A percentile compares a stretch with the other conserved stretches of the same genome.
These are phyloP conservation scores for Digitonthophagus gazella DNA, from an alignment of 2,888 invertebrate species.

Conservation along the genomic window DNA sequence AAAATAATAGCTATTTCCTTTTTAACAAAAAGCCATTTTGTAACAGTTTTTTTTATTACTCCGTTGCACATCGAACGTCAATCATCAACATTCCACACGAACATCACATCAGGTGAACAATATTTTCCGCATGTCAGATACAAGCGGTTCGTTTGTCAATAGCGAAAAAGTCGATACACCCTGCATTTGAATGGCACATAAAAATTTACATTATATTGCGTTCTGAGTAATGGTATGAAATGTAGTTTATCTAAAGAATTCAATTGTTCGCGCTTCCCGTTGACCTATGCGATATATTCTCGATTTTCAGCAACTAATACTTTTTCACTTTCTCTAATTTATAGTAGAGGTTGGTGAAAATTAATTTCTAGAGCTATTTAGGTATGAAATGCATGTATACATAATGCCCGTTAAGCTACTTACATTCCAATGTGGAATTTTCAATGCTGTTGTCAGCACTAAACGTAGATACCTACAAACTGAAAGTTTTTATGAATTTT, in stretches of 20 bases:
- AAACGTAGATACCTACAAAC: background rate
- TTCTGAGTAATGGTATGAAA: background rate
- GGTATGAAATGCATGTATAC: too few species aligned
- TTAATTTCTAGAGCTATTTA: too few species aligned
- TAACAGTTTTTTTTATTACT: background rate
- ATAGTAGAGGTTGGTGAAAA: too few species aligned
- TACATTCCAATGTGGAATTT: background rate
- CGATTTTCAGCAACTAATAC: too few species aligned
- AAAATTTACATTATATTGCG: background rate
- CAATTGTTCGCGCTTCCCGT: background rate
- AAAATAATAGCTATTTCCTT: too few species aligned
- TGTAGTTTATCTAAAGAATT: background rate
- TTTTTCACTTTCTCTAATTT: too few species aligned
- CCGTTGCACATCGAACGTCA: background rate
- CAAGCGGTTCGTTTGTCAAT: background rate
- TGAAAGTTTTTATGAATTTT: background rate
- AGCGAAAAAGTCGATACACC: background rate
- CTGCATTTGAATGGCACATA: background rate
- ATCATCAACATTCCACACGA: background rate
- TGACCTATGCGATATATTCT: background rate
- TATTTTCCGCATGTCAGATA: background rate
- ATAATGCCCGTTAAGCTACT: background rate
- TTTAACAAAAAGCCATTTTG: too few species aligned
- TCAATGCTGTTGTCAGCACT: background rate
- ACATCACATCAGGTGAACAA: background rate